Base-by-base conservation (phyloP, 2,888 invertebrate genomes). In the Agrochola circellaris region DNA sequence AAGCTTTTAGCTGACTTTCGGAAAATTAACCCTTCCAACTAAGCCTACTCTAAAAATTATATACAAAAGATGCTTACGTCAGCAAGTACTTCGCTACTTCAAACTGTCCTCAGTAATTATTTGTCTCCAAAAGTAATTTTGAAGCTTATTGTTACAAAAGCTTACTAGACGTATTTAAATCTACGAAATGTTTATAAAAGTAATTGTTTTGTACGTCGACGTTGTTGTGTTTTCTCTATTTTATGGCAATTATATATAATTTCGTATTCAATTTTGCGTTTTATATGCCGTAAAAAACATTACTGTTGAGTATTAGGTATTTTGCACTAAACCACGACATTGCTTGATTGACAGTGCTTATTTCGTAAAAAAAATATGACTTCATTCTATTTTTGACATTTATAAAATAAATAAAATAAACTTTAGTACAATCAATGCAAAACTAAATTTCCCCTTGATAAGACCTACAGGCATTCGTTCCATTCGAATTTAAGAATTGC, bases 81-180 rank as follows among this genome's bases (percentile, higher is more conserved):
- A 68, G 42, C 72, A 58, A 69, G 38, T 54, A 26, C 17, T 67
- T 51, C n/a, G 34, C 17, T n/a, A 51, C 1, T 34, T 48, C 26
- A 58, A 64, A 42, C 60, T 54, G 26, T 65, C 23, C 42, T 48
- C n/a, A 56, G 42, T 65, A 54, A 74, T 38, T 65, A 45, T 76
- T 83, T 72, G 30, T n/a, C 73, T 77, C 30, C 56, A 61, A 69
- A 82, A 77, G 71, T 64, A 68, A 77, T 68, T 71, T 72, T 45
- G 42, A 58, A 60, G 61, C 56, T n/a, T 48, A 51, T 61, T 64
- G 60, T 72, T 56, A 72, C 56, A 62, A 42, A 71, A 61, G 65
- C 72, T 82, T 69, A 69, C 64, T 34, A 61, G 42, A 51, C 64
- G 56, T 61, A 26, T 73, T 73, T 68, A 66, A 75, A 73, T 65